phyloP scores from a whole-genome alignment of 2,888 invertebrate genomes.

The Patella caerulea region DNA sequence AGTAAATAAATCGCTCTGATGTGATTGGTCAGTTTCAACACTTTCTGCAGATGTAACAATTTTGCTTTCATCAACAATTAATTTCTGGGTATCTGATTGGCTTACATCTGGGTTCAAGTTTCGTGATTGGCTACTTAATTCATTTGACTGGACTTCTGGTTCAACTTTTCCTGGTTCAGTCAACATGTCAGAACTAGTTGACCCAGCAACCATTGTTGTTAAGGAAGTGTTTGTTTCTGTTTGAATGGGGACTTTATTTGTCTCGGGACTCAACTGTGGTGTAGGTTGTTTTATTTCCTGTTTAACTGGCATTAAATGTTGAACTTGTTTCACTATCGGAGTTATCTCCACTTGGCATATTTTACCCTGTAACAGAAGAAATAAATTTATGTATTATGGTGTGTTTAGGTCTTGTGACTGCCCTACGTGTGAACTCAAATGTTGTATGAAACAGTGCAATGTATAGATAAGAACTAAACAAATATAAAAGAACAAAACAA shows the following conservation, averaged over 20 bases:
- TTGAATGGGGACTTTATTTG: not conserved
- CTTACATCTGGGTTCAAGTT: not conserved
- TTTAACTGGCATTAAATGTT: slow-evolving; percentile 53
- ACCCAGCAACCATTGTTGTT: not conserved
- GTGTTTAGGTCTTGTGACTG: no score
- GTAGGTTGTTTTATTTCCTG: slow-evolving; percentile 33
- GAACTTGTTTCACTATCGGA: slow-evolving; percentile 42
- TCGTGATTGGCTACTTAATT: not conserved
- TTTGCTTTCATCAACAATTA: slow-evolving; percentile 23
- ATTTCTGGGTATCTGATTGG: slow-evolving; percentile 18
- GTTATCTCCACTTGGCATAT: slow-evolving; percentile 51
- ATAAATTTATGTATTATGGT: not conserved
- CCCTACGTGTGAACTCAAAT: no score
- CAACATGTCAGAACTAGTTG: not conserved
- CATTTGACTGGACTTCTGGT: no score
- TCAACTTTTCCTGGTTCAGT: not conserved
- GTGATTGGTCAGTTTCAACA: no score
- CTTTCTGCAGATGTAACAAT: no score
- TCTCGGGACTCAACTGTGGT: not conserved
- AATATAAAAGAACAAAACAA: no score
- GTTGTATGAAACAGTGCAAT: no score
- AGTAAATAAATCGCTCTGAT: no score
- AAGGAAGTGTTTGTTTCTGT: not conserved
- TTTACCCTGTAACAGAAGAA: slow-evolving; percentile 39
- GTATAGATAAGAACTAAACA: no score